Conservation (phyloP, 23 tunicate genomes). For the Halocynthia roretzi region DNA sequence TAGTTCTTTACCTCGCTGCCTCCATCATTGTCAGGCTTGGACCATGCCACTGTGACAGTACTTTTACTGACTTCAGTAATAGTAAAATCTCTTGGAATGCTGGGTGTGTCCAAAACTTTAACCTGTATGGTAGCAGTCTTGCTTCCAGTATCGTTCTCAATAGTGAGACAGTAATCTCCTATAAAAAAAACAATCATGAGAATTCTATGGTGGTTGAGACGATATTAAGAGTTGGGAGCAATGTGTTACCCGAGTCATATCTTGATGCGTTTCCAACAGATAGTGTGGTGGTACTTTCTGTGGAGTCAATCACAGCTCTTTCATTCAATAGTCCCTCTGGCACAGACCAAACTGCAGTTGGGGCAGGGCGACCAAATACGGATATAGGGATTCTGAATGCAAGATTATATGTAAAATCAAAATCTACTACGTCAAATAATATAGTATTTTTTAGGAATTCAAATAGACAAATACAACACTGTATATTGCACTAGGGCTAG, state of each 20-base stretch:
- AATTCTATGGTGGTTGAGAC: neutral
- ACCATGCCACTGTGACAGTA: constrained; percentile 75
- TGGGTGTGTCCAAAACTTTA: constrained; percentile 82
- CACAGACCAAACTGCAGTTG: constrained; percentile 62
- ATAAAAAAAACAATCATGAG: no score
- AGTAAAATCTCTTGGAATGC: constrained; percentile 50
- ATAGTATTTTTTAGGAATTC: no score
- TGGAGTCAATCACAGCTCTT: constrained; percentile 68
- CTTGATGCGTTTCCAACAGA: constrained; percentile 50
- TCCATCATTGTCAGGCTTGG: constrained; percentile 75
- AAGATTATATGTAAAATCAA: no score
- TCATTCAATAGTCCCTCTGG: constrained; percentile 40
- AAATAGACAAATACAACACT: no score
- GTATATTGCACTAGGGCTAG: no score
- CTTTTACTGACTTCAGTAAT: constrained; percentile 51
- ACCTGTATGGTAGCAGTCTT: constrained; percentile 39
- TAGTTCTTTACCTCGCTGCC: constrained; percentile 71
- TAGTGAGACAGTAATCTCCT: constrained; percentile 40
- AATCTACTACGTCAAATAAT: no score
- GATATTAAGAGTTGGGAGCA: neutral
- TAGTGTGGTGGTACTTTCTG: constrained; percentile 51
- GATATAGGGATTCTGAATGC: constrained; percentile 50
- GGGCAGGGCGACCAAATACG: constrained; percentile 71
- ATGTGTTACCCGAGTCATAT: constrained; percentile 44
- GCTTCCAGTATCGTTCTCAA: constrained; percentile 76